phyloP scores from a whole-genome alignment of 1,140 invertebrate species.

The Proales similis region DNA sequence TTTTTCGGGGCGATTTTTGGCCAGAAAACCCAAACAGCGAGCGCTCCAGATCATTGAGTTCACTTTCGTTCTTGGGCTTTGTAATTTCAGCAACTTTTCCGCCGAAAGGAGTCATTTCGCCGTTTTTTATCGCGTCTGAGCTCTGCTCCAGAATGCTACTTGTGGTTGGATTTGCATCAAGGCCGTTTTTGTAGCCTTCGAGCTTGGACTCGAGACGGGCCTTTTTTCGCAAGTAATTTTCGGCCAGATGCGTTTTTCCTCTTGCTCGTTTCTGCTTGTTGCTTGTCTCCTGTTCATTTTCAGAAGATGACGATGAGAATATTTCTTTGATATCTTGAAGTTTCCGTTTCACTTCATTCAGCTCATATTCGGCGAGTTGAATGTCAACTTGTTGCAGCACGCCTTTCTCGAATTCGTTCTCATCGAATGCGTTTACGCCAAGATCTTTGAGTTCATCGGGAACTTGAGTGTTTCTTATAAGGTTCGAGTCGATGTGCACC shows the following conservation, averaged over 20 bases:
- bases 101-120: too few species aligned
- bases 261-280: slow-evolving; percentile 16
- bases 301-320: too few species aligned
- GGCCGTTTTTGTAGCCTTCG: not conserved
- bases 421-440: slow-evolving; percentile 10
- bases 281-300: too few species aligned
- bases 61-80: too few species aligned
- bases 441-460: slow-evolving; percentile 9
- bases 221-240: slow-evolving; percentile 12
- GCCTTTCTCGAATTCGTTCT: slow-evolving; percentile 33
- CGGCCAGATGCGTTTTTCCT: not conserved
- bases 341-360: slow-evolving; percentile 21
- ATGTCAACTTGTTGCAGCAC: slow-evolving; percentile 25
- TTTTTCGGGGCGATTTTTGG: too few species aligned
- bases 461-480: slow-evolving; percentile 18
- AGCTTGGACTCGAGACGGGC: slow-evolving; percentile 10
- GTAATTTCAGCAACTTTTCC: too few species aligned
- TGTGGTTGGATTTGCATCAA: not conserved
- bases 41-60: too few species aligned
- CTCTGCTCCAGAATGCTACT: too few species aligned
- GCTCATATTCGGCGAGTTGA: slow-evolving; percentile 22
- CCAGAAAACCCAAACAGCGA: too few species aligned
- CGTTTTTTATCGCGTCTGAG: too few species aligned
- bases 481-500: slow-evolving; percentile 7
- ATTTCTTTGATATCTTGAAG: not conserved